phyloP scores from a whole-genome alignment of 1,140 invertebrate genomes.

The Subanguina moxae region DNA sequence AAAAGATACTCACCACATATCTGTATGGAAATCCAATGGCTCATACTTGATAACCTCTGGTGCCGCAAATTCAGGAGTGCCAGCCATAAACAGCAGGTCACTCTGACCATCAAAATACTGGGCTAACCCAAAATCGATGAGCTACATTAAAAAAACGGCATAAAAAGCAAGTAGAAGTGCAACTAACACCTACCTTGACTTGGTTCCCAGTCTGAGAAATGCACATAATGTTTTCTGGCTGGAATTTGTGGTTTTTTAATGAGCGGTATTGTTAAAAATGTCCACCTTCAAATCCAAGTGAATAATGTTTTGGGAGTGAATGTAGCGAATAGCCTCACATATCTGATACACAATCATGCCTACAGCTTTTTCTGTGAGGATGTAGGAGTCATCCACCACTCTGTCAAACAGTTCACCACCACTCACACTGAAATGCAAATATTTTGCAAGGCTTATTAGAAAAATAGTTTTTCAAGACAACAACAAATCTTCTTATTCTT shows the following conservation, averaged over 20 bases:
- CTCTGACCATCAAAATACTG: constrained; percentile 60
- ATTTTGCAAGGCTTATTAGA: neutral
- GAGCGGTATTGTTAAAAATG: neutral
- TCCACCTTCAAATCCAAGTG: constrained; percentile 65
- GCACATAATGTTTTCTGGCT: constrained; percentile 64
- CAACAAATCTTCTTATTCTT: too few species aligned
- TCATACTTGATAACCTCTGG: constrained; percentile 61
- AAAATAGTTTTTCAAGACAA: neutral
- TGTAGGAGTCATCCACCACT: constrained; percentile 64
- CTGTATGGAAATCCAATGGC: constrained; percentile 61
- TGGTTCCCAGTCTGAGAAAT: constrained; percentile 58
- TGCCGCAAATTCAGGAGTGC: constrained; percentile 60
- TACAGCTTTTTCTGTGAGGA: constrained; percentile 64
- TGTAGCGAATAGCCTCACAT: constrained; percentile 62
- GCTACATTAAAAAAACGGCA: constrained; percentile 13
- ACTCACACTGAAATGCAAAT: constrained; percentile 53
- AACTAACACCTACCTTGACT: constrained; percentile 38
- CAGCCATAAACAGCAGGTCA: constrained; percentile 60
- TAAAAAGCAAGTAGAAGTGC: constrained; percentile 50
- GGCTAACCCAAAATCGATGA: constrained; percentile 61
- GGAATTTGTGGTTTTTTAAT: constrained; percentile 24
- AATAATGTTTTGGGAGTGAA: constrained; percentile 64
- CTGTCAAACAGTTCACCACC: constrained; percentile 67
- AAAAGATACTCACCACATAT: neutral
- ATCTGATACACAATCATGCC: constrained; percentile 63